These are phyloP conservation scores for Apodemus agrarius DNA, from an alignment of 2,797 vertebrate species.

Conservation along the genomic window DNA sequence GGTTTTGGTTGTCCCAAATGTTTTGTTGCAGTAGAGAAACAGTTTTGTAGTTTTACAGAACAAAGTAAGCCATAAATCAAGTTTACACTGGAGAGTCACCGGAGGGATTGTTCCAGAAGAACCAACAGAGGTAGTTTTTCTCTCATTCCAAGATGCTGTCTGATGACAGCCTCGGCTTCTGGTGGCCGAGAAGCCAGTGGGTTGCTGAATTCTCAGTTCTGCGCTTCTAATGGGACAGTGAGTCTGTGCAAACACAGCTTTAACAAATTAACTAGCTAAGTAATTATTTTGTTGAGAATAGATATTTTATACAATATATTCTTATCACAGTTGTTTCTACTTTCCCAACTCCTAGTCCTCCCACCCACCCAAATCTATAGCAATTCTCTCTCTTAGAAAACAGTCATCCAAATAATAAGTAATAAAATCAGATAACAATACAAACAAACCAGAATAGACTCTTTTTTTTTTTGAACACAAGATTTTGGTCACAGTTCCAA, in stretches of 20 bases:
- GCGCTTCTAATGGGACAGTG: background rate
- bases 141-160: background rate
- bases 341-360: background rate
- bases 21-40: background rate
- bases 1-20: background rate
- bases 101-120: background rate
- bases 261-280: background rate
- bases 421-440: background rate
- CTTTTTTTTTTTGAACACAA: background rate
- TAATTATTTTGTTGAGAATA: background rate
- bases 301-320: background rate
- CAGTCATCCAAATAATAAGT: background rate
- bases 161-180: background rate
- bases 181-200: background rate
- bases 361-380: background rate
- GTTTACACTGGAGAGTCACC: background rate
- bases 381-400: background rate
- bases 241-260: background rate
- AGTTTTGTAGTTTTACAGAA: background rate
- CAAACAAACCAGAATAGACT: background rate
- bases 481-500: background rate
- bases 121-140: background rate
- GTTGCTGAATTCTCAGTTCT: background rate
- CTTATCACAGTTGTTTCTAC: background rate
- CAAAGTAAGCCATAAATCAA: background rate